These are phyloP conservation scores for Prionailurus viverrinus DNA, from an alignment of 2,113 vertebrate species.

Conservation along the genomic window DNA sequence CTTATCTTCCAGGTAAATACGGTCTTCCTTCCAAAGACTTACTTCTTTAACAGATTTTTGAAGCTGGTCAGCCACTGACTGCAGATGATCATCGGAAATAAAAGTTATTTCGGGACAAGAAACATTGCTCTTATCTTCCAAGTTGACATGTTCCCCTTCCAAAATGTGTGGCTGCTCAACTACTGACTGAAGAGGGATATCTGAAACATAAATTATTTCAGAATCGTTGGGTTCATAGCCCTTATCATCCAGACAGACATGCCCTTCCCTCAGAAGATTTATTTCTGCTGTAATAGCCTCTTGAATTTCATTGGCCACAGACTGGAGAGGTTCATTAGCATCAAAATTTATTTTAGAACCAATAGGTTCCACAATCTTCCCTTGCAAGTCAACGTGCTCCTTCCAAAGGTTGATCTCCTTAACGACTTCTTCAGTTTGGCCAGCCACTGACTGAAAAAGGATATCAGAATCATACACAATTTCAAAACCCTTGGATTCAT, in stretches of 20 bases:
- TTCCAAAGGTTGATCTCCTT: conserved; percentile 32
- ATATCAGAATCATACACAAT: conserved; percentile 14
- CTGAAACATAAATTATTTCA: conserved; percentile 91
- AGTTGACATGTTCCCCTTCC: not conserved
- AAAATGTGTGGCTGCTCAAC: conserved; percentile 37
- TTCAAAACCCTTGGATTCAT: conserved; percentile 77
- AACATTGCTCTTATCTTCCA: conserved; percentile 32
- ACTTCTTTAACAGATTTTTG: conserved; percentile 84
- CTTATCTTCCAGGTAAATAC: conserved; percentile 90
- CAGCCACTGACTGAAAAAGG: conserved; percentile 24
- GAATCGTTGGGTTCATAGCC: conserved; percentile 86
- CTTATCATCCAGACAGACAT: conserved; percentile 89
- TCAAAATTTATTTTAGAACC: conserved; percentile 84
- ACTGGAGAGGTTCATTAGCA: conserved; percentile 75
- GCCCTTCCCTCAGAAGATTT: conserved; percentile 87
- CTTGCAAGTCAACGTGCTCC: conserved; percentile 52
- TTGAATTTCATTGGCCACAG: conserved; percentile 82
- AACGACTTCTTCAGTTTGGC: conserved; percentile 52
- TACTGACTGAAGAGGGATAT: conserved; percentile 83
- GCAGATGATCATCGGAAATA: conserved; percentile 59
- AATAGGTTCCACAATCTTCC: not conserved
- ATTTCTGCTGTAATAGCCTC: conserved; percentile 81
- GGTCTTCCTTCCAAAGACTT: conserved; percentile 88
- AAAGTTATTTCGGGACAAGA: conserved; percentile 83
- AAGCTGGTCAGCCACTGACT: conserved; percentile 81